A percentile compares a stretch with the other conserved stretches of the same genome.
These are phyloP conservation scores for Epinephelus coioides DNA, from an alignment of 2,797 vertebrate genomes.

Conservation along the genomic window DNA sequence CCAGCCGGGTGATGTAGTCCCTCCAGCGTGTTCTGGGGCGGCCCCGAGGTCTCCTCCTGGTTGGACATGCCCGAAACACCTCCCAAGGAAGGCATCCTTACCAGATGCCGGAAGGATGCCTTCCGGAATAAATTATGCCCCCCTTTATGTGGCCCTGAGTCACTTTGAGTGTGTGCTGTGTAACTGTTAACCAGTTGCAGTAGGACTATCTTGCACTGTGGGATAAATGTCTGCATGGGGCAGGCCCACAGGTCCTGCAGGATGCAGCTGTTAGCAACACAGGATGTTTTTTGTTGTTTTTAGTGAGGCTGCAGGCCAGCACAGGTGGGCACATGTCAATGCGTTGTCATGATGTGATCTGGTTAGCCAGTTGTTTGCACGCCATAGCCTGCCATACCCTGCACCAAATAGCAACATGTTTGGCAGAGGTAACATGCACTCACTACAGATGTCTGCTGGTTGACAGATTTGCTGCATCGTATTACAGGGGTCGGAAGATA, in stretches of 20 bases:
- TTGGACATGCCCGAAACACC: too few relatives aligned
- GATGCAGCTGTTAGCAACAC: not conserved
- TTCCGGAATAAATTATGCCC: not conserved
- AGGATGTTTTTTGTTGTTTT: not conserved
- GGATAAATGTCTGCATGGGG: not conserved
- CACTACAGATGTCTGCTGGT: conserved; percentile 10
- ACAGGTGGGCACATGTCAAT: not conserved
- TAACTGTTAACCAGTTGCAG: not conserved
- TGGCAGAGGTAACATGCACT: not conserved
- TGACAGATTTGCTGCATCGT: not conserved
- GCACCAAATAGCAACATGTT: not conserved
- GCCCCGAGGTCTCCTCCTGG: too few relatives aligned
- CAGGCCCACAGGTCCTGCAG: not conserved
- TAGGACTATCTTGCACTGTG: not conserved
- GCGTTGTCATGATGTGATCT: not conserved
- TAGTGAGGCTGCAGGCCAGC: not conserved
- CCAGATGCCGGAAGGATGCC: too few relatives aligned
- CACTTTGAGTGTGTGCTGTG: not conserved
- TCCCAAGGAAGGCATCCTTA: too few relatives aligned
- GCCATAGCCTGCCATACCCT: not conserved
- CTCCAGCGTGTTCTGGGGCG: too few relatives aligned
- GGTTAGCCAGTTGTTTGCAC: not conserved
- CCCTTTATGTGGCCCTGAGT: not conserved
- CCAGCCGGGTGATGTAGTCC: too few relatives aligned
- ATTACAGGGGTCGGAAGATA: not conserved